Evolutionary conservation across 2,888 invertebrate species (phyloP).

Genomic region (Archips crataeganus): DNA sequence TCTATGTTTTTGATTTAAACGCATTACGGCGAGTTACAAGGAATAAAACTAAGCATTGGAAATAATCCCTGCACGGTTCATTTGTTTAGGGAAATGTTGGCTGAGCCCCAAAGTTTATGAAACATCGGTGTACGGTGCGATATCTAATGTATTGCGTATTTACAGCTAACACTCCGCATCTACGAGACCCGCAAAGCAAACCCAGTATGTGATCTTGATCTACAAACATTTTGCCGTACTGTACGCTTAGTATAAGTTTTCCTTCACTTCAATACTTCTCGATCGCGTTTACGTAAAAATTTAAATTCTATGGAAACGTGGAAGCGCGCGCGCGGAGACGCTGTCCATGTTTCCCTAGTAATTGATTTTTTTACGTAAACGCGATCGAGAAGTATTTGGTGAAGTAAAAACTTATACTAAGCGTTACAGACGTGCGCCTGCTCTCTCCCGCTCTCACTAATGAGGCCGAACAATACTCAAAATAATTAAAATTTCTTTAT

Average conservation of each 20-base stretch:
- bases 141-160: constrained; percentile 29
- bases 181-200: neutral
- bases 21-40: neutral
- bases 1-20: no score
- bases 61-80: neutral
- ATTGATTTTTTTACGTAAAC: no score
- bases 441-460: neutral
- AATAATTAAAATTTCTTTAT: no score
- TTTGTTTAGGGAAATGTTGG: constrained; percentile 41
- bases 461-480: neutral
- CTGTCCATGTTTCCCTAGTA: no score
- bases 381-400: no score
- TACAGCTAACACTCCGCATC: constrained; percentile 13
- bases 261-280: no score
- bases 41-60: neutral
- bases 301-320: no score
- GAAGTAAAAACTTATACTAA: no score
- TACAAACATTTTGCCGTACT: neutral
- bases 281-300: no score
- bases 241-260: no score
- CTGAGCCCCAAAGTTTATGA: constrained; percentile 36
- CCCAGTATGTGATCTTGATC: neutral
- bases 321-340: no score
- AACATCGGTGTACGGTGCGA: constrained; percentile 15
- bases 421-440: neutral